Evolutionary conservation across 1,140 invertebrate genomes (phyloP).

Genomic region (Heliconius melpomene): DNA sequence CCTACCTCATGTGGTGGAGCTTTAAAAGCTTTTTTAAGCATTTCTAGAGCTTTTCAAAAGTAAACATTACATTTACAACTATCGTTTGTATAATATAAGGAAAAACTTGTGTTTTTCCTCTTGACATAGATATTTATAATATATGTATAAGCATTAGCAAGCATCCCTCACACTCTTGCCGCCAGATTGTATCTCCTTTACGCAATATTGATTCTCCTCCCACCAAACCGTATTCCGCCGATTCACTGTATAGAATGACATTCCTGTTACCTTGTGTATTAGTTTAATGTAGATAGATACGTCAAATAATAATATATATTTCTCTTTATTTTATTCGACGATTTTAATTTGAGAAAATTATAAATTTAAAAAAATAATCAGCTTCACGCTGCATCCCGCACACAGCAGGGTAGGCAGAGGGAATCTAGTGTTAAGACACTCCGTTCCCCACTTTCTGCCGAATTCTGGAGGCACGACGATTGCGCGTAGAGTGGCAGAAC

Average conservation of each 20-base stretch:
- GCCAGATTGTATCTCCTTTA: slow-evolving; percentile 19
- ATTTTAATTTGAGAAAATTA: too few relatives aligned
- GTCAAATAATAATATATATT: not conserved
- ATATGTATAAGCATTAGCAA: not conserved
- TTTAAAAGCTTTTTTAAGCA: too few relatives aligned
- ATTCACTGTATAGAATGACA: slow-evolving; percentile 16
- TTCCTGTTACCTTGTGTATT: slow-evolving; percentile 8
- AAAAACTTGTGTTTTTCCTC: not conserved
- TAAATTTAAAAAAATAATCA: too few relatives aligned
- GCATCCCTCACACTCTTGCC: not conserved
- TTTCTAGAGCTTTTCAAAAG: not conserved
- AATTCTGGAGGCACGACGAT: too few relatives aligned
- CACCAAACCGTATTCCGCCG: slow-evolving; percentile 16
- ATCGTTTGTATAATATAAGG: not conserved
- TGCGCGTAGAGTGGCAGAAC: too few relatives aligned
- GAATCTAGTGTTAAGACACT: too few relatives aligned
- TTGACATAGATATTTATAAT: not conserved
- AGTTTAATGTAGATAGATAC: not conserved
- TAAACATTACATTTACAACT: not conserved
- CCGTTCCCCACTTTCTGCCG: too few relatives aligned
- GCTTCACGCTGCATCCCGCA: too few relatives aligned
- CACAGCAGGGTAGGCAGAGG: too few relatives aligned
- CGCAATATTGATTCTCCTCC: slow-evolving; percentile 20
- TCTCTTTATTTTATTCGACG: not conserved
- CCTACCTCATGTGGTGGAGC: too few relatives aligned